Conservation (phyloP, 2,113 vertebrate species). For the Eolophus roseicapilla region DNA sequence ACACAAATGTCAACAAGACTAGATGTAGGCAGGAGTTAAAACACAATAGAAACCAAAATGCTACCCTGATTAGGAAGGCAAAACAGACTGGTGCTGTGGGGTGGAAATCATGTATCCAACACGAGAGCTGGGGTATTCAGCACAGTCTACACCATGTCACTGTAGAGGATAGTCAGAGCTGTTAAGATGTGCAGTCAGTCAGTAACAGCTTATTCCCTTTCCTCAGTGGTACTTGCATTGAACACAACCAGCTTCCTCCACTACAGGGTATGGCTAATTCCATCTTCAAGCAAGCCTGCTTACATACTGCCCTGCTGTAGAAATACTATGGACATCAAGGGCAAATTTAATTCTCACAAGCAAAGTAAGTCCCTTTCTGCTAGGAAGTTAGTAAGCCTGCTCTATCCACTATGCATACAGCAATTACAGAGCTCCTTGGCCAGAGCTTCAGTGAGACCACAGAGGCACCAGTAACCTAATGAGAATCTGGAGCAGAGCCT, state of each 20-base stretch:
- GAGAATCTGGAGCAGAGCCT: neutral
- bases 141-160: neutral
- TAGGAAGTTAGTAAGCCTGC: neutral
- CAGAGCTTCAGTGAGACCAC: neutral
- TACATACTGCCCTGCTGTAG: neutral
- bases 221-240: neutral
- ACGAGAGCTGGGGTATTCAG: neutral
- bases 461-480: neutral
- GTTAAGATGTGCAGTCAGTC: neutral
- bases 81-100: neutral
- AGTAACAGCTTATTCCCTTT: neutral
- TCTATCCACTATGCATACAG: neutral
- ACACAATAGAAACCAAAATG: neutral
- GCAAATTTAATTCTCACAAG: neutral
- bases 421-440: neutral
- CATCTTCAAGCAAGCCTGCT: neutral
- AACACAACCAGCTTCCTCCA: neutral
- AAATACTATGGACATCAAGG: neutral
- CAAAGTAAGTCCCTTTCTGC: neutral
- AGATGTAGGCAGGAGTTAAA: neutral
- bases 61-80: neutral
- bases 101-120: neutral
- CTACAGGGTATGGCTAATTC: neutral
- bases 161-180: neutral
- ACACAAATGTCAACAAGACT: conserved; percentile 10